Base-by-base conservation (phyloP, 2,797 vertebrate species). In the Rhynchonycteris naso region DNA sequence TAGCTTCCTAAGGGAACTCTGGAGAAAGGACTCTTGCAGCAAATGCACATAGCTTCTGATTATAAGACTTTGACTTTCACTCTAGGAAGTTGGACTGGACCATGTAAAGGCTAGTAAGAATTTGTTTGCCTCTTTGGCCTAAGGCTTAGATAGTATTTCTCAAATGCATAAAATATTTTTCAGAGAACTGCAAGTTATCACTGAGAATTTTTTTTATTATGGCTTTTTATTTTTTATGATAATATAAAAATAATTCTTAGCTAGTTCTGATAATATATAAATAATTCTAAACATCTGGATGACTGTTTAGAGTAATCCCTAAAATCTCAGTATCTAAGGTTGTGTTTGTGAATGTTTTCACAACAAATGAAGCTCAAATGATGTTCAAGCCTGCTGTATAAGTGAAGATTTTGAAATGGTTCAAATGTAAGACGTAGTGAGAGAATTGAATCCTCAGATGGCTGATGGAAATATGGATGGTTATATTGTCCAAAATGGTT, bases 331-430 rank as follows among this genome's bases (percentile, higher is more conserved):
- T 54, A 50, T 78, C 35, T 86, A 76, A 78, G 21, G 4, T 68
- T 86, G 52, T 54, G 30, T 69, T 66, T 82, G 68, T 50, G 74
- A 84, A 94, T 93, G 30, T 92, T 93, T 89, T 83, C 69, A 16
- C 35, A 63, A 85, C n/a, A 74, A 80, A 33, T 43, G 47, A 87
- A 96, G 52, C n/a, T 71, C 84, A 59, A 65, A 80, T 83, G 87
- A 78, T 4, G 5, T 93, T 88, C 93, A 81, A 33, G 2, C 21
- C n/a, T 68, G 13, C 56, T 81, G 7, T 72, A 16, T 90, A 88
- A 71, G 72, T 22, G 33, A 92, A 65, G 80, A 95, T 92, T 95
- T 75, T 90, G 54, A 90, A 92, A 80, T 90, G 80, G 69, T 78
- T 89, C 15, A 4, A 88, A 66, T 91, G 38, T 82, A 47, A 88